Percentiles rank a stretch among this genome's conserved stretches.
Conservation (phyloP, 1,140 invertebrate genomes). For the Microplitis mediator region DNA sequence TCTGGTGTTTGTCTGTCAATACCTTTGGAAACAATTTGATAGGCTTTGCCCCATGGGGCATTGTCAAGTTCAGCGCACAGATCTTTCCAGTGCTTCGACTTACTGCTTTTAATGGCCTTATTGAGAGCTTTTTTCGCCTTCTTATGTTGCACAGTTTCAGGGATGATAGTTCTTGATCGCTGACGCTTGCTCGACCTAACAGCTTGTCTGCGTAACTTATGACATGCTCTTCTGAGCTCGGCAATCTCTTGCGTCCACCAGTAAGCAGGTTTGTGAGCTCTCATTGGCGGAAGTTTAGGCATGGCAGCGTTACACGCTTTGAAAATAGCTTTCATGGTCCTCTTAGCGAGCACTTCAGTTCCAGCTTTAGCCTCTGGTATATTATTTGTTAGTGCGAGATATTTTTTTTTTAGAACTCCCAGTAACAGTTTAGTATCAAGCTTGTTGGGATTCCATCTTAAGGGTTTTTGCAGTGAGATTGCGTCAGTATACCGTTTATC, state of each 20-base stretch:
- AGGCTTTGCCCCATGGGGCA: constrained; percentile 29
- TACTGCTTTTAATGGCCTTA: neutral
- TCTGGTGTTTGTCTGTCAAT: neutral
- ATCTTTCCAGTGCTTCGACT: constrained; percentile 17
- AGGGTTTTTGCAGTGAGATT: too few species aligned
- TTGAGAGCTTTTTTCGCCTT: neutral
- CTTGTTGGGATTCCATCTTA: too few species aligned
- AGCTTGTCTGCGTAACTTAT: neutral
- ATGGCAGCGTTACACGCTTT: too few species aligned
- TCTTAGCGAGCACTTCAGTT: too few species aligned
- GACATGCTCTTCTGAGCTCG: neutral
- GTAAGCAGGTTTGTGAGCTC: neutral
- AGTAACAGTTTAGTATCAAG: too few species aligned
- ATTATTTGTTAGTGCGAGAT: too few species aligned
- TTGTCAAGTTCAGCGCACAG: constrained; percentile 29
- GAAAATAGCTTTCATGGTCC: too few species aligned
- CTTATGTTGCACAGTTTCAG: neutral
- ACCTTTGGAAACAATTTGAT: constrained; percentile 21
- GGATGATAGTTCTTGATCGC: neutral
- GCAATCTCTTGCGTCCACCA: neutral
- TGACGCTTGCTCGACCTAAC: neutral
- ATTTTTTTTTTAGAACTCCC: too few species aligned
- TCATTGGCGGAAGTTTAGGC: too few species aligned
- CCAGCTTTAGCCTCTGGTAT: too few species aligned
- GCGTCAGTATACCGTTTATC: too few species aligned